These are phyloP conservation scores for Nesogale talazaci DNA, from an alignment of 2,113 vertebrate genomes.

Conservation along the genomic window DNA sequence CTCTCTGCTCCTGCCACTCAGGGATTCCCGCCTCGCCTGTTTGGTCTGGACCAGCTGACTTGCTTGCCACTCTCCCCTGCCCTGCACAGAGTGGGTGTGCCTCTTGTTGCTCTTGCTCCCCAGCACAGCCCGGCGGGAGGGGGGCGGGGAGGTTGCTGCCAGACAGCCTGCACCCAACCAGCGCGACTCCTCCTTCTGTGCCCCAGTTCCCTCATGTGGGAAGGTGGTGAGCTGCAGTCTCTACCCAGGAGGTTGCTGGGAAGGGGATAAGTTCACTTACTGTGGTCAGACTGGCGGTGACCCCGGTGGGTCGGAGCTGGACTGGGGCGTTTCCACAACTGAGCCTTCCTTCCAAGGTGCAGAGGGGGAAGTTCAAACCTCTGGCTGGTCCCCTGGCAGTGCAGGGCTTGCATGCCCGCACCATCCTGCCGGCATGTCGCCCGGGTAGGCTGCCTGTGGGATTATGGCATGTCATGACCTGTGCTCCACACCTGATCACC, in stretches of 20 bases:
- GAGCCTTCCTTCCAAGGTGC: neutral
- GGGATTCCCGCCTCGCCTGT: too few species aligned
- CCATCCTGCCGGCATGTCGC: neutral
- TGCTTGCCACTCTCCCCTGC: too few species aligned
- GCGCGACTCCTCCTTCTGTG: neutral
- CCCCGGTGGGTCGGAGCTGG: neutral
- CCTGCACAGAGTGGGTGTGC: neutral
- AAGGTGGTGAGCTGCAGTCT: neutral
- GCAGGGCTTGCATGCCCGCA: neutral
- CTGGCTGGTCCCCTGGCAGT: neutral
- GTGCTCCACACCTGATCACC: neutral
- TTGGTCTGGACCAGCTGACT: too few species aligned
- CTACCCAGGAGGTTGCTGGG: neutral
- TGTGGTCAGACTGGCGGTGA: too few species aligned
- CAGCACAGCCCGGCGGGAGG: neutral
- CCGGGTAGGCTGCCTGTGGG: neutral
- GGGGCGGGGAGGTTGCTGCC: neutral
- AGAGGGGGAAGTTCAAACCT: neutral
- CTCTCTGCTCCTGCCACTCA: too few species aligned
- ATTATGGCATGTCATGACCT: neutral
- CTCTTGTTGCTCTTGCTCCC: neutral
- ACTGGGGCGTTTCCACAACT: neutral
- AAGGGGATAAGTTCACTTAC: too few species aligned
- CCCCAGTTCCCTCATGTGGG: neutral
- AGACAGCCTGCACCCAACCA: neutral